phyloP scores from a whole-genome alignment of 2,797 vertebrate genomes.

The Muscicapa comitata region DNA sequence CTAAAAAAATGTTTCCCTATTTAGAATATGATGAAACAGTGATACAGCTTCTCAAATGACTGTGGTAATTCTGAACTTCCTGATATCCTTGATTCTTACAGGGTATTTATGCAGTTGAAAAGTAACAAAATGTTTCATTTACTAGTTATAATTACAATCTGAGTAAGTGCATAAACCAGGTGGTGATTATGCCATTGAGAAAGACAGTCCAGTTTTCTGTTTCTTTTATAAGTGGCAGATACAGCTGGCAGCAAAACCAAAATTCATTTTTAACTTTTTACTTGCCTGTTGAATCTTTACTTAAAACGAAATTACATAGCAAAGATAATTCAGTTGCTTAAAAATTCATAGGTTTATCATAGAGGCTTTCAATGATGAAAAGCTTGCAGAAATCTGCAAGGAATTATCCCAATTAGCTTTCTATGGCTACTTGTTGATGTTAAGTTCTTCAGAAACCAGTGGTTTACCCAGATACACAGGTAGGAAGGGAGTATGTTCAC shows the following conservation, averaged over 20 bases:
- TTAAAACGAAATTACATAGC: background rate
- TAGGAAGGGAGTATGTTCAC: background rate
- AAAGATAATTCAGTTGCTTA: background rate
- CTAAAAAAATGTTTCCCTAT: background rate
- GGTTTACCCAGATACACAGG: background rate
- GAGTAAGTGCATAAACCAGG: background rate
- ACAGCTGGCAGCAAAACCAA: background rate
- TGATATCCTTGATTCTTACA: background rate
- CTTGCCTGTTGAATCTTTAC: background rate
- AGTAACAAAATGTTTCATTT: background rate
- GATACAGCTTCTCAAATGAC: background rate
- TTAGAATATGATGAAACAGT: background rate
- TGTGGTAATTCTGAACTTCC: background rate
- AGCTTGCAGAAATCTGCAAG: background rate
- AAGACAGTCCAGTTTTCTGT: background rate
- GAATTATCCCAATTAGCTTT: background rate
- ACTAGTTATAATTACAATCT: background rate
- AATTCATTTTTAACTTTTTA: background rate
- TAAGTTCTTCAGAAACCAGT: background rate
- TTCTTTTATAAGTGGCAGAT: background rate
- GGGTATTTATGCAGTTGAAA: background rate
- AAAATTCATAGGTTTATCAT: background rate
- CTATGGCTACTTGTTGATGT: background rate
- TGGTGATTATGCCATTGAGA: background rate
- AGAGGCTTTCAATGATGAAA: background rate